Conservation (phyloP, 2,888 invertebrate species). For the Salticus scenicus region DNA sequence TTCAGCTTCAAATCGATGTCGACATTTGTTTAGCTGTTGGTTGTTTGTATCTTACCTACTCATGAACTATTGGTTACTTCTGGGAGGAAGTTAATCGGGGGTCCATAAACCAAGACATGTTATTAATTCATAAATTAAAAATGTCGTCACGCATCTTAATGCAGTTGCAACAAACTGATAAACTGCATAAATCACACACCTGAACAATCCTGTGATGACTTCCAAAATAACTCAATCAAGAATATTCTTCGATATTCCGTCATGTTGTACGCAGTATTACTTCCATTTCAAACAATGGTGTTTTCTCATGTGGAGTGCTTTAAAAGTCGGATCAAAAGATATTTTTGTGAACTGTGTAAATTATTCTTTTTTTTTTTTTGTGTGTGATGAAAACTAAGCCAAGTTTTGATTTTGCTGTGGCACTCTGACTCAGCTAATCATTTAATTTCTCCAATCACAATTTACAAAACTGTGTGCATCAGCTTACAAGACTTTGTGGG, state of each 20-base stretch:
- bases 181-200: neutral
- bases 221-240: conserved; percentile 36
- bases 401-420: neutral
- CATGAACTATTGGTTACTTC: neutral
- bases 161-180: neutral
- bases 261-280: conserved; percentile 57
- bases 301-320: neutral
- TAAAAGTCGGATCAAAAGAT: neutral
- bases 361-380: no score
- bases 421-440: neutral
- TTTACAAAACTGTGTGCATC: neutral
- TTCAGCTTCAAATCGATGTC: neutral
- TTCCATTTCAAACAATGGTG: neutral
- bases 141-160: neutral
- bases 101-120: neutral
- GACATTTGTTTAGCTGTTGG: neutral
- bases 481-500: neutral
- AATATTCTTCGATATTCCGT: conserved; percentile 42
- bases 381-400: neutral
- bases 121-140: neutral
- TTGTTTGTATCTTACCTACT: neutral
- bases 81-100: neutral
- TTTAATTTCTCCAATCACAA: neutral
- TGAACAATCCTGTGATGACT: conserved; percentile 16
- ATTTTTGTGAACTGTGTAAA: neutral